These are phyloP conservation scores for Sternotherus odoratus DNA, from an alignment of 2,797 vertebrate species.

Conservation along the genomic window DNA sequence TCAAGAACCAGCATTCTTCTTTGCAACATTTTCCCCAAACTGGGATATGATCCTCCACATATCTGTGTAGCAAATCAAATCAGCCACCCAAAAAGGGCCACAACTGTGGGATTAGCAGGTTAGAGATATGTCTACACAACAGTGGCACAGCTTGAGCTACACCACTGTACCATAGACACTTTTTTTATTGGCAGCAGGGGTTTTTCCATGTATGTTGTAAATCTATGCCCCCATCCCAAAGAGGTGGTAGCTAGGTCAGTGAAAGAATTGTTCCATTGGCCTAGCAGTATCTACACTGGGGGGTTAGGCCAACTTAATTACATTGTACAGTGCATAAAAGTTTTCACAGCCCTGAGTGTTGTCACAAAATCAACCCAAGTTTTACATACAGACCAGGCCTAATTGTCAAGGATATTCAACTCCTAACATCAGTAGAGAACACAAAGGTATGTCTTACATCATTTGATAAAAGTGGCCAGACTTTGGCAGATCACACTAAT, in stretches of 20 bases:
- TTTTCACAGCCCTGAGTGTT: background rate
- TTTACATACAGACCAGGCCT: background rate
- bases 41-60: rapidly evolving
- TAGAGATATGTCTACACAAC: background rate
- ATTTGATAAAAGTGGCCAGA: slow-evolving; percentile 23
- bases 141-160: background rate
- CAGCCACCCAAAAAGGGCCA: background rate
- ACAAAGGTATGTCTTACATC: slow-evolving; percentile 9
- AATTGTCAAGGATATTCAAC: background rate
- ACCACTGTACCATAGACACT: background rate
- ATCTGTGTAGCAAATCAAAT: background rate
- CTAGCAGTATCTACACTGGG: background rate
- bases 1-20: background rate
- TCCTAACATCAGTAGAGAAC: background rate
- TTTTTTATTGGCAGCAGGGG: background rate
- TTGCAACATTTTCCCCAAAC: background rate
- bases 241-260: background rate
- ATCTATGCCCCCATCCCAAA: background rate
- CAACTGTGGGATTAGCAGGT: background rate
- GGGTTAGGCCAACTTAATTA: background rate
- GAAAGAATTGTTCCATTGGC: background rate
- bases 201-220: background rate
- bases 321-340: background rate
- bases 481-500: background rate
- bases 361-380: background rate